A percentile compares a stretch with the other conserved stretches of the same genome.
These are phyloP conservation scores for Microvelia longipes DNA, from an alignment of 1,140 invertebrate genomes.

Conservation along the genomic window DNA sequence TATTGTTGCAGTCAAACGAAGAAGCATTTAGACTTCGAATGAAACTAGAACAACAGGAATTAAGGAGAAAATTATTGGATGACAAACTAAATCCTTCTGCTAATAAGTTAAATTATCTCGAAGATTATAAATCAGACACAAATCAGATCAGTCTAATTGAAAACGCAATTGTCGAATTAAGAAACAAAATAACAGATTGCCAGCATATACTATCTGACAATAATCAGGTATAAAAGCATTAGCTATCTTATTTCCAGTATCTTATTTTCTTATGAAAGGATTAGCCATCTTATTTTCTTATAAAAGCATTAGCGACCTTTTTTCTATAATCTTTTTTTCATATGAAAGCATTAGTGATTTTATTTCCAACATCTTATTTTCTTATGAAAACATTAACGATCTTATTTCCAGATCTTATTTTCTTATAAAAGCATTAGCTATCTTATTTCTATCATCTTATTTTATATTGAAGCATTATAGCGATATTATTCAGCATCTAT, in stretches of 20 bases:
- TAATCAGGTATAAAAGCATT: background rate
- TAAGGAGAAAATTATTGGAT: background rate
- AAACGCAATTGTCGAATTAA: background rate
- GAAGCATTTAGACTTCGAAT: background rate
- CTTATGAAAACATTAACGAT: too few relatives aligned
- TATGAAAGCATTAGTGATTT: too few relatives aligned
- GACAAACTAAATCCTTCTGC: background rate
- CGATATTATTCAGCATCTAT: too few relatives aligned
- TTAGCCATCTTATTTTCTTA: too few relatives aligned
- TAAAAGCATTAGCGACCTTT: too few relatives aligned
- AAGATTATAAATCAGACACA: background rate
- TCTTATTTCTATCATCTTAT: too few relatives aligned
- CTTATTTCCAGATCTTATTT: too few relatives aligned
- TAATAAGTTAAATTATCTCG: background rate
- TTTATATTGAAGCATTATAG: too few relatives aligned
- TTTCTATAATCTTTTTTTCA: too few relatives aligned
- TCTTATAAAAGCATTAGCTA: too few relatives aligned
- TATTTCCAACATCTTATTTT: too few relatives aligned
- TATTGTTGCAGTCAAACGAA: background rate
- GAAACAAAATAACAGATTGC: background rate
- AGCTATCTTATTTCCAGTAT: background rate
- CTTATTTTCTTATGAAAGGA: too few relatives aligned
- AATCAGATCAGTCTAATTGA: background rate
- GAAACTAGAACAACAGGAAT: background rate
- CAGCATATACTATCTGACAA: background rate